These are phyloP conservation scores for Serripes groenlandicus DNA, from an alignment of 2,888 invertebrate genomes.

Conservation along the genomic window DNA sequence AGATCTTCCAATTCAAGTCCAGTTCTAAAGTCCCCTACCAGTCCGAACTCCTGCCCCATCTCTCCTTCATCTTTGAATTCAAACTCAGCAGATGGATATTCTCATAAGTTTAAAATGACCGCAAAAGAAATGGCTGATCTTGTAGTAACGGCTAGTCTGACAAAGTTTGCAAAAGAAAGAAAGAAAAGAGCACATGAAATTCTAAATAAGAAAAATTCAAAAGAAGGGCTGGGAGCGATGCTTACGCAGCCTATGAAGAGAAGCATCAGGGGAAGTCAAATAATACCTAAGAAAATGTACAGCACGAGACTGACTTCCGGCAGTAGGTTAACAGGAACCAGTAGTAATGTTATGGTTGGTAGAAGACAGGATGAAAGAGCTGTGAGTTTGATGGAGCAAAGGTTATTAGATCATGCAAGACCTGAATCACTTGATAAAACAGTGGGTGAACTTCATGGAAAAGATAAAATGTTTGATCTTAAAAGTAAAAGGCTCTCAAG, in stretches of 20 bases:
- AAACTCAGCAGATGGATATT: slow-evolving; percentile 48
- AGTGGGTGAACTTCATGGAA: background rate
- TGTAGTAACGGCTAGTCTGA: slow-evolving; percentile 54
- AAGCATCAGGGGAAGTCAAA: slow-evolving; percentile 13
- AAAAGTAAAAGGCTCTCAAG: slow-evolving; percentile 16
- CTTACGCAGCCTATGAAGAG: slow-evolving; percentile 41
- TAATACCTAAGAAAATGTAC: slow-evolving; percentile 25
- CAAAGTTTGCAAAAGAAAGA: slow-evolving; percentile 62
- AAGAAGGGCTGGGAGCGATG: slow-evolving; percentile 12
- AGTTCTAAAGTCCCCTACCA: background rate
- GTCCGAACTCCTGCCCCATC: slow-evolving; percentile 8
- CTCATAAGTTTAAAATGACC: slow-evolving; percentile 61
- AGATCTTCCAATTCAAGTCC: slow-evolving; percentile 1
- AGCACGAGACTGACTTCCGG: slow-evolving; percentile 30
- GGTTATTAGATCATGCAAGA: background rate
- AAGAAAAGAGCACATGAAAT: slow-evolving; percentile 50
- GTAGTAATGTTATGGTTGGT: background rate
- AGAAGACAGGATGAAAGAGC: background rate
- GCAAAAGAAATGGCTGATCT: slow-evolving; percentile 65
- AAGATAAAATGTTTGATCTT: background rate
- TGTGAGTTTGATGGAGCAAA: background rate
- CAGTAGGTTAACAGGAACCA: background rate
- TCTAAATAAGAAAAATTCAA: slow-evolving; percentile 41
- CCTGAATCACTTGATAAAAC: background rate
- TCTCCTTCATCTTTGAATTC: slow-evolving; percentile 48